Conservation (phyloP, 2,797 vertebrate genomes). For the Brachyrhaphis roseni region DNA sequence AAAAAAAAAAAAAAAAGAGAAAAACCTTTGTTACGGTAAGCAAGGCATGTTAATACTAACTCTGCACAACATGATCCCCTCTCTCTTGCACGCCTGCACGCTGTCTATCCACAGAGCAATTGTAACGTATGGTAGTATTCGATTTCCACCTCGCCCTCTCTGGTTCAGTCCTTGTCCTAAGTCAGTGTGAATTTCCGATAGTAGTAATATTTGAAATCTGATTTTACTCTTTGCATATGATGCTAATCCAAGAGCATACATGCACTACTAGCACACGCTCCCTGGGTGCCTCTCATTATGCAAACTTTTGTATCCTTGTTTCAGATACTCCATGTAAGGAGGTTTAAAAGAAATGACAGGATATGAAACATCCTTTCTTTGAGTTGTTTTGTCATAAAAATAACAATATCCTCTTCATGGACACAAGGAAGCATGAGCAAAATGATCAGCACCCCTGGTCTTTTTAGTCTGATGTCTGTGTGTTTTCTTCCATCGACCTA, state of each 20-base stretch:
- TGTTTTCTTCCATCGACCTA: constrained; percentile 42
- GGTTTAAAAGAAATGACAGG: background rate
- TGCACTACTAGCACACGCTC: constrained; percentile 14
- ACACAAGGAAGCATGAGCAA: constrained; percentile 12
- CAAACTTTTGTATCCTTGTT: background rate
- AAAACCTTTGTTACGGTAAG: constrained; percentile 77
- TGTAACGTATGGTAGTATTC: constrained; percentile 78
- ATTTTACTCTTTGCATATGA: constrained; percentile 43
- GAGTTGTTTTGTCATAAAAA: background rate
- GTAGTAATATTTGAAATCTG: constrained; percentile 49
- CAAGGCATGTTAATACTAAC: constrained; percentile 75
- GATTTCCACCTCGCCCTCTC: constrained; percentile 70
- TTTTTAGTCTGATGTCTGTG: constrained; percentile 25
- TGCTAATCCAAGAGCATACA: constrained; percentile 35
- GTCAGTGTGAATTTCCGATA: constrained; percentile 61
- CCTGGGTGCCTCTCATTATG: constrained; percentile 18
- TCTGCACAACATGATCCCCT: constrained; percentile 70
- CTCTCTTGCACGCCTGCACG: constrained; percentile 78
- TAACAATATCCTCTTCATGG: constrained; percentile 5
- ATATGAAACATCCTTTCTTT: background rate
- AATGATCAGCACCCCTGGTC: constrained; percentile 18
- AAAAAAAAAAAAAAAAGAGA: constrained; percentile 61
- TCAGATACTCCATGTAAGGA: background rate
- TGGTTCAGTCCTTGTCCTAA: constrained; percentile 74
- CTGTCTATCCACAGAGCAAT: constrained; percentile 77